phyloP scores from a whole-genome alignment of 2,888 invertebrate genomes.

The Drosophila tripunctata region DNA sequence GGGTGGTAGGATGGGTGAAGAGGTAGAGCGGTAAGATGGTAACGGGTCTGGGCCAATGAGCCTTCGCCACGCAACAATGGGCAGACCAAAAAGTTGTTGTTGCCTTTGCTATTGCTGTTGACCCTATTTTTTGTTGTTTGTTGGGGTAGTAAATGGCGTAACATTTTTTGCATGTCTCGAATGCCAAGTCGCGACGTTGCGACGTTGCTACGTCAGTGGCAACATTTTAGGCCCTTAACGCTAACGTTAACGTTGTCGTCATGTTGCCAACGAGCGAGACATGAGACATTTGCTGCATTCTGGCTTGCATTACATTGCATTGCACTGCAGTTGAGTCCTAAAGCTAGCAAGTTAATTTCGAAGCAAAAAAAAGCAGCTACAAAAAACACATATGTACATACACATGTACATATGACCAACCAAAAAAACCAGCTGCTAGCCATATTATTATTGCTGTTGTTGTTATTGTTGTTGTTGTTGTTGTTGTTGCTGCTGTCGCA shows the following conservation, averaged over 20 bases:
- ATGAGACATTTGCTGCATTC: slow-evolving; percentile 68
- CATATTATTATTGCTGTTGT: slow-evolving; percentile 49
- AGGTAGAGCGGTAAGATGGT: neutral
- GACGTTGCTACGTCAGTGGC: slow-evolving; percentile 12
- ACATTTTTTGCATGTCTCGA: slow-evolving; percentile 73
- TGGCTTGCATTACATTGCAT: slow-evolving; percentile 41
- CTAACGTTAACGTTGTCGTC: slow-evolving; percentile 68
- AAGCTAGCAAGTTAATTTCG: slow-evolving; percentile 80
- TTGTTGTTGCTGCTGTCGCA: slow-evolving; percentile 44
- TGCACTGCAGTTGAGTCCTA: slow-evolving; percentile 46
- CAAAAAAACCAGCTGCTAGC: slow-evolving; percentile 65
- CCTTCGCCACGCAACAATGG: slow-evolving; percentile 77
- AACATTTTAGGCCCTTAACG: slow-evolving; percentile 43
- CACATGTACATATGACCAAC: no score
- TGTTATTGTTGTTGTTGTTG: slow-evolving; percentile 28
- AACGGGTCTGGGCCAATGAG: slow-evolving; percentile 67
- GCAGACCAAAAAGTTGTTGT: slow-evolving; percentile 22
- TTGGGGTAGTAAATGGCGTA: slow-evolving; percentile 71
- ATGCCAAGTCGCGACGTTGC: slow-evolving; percentile 18
- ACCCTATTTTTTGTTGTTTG: slow-evolving; percentile 65
- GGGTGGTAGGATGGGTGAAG: neutral
- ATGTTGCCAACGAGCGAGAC: slow-evolving; percentile 62
- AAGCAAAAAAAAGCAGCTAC: slow-evolving; percentile 40
- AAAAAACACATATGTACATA: no score
- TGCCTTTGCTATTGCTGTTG: slow-evolving; percentile 35